Evolutionary conservation across 2,888 invertebrate species (phyloP).

Genomic region (Onchidella celtica): DNA sequence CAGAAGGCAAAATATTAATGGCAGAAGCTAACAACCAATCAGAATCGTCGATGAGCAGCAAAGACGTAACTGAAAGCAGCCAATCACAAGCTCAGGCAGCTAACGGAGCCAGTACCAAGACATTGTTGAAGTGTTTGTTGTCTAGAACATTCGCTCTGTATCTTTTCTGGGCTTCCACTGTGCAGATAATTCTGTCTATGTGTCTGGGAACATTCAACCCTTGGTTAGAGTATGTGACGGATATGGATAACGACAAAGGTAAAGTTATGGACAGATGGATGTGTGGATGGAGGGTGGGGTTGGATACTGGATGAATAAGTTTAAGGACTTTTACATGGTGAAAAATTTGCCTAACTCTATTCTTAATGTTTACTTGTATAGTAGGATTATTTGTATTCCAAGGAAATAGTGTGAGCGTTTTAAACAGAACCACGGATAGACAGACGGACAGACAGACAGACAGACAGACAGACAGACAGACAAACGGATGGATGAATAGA

Average conservation of each 20-base stretch:
- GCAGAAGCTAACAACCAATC: neutral
- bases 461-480: neutral
- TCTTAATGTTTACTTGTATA: no score
- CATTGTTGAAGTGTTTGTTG: constrained; percentile 25
- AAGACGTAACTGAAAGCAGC: no score
- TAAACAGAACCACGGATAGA: neutral
- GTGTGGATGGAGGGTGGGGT: neutral
- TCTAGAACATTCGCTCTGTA: constrained; percentile 38
- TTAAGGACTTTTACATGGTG: no score
- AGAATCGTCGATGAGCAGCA: no score
- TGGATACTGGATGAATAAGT: neutral
- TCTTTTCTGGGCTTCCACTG: constrained; percentile 41
- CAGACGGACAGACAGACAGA: neutral
- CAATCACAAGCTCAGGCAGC: no score
- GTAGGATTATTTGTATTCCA: no score
- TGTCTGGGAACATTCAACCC: constrained; percentile 38
- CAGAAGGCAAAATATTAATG: neutral
- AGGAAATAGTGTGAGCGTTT: neutral
- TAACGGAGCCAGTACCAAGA: constrained; percentile 4
- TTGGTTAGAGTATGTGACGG: constrained; percentile 33
- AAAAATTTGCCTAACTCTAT: no score
- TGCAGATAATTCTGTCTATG: constrained; percentile 39
- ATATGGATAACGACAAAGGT: neutral
- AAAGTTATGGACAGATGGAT: neutral
- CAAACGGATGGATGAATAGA: neutral